These are phyloP conservation scores for Rhinoderma darwinii DNA, from an alignment of 2,113 vertebrate species.

Conservation along the genomic window DNA sequence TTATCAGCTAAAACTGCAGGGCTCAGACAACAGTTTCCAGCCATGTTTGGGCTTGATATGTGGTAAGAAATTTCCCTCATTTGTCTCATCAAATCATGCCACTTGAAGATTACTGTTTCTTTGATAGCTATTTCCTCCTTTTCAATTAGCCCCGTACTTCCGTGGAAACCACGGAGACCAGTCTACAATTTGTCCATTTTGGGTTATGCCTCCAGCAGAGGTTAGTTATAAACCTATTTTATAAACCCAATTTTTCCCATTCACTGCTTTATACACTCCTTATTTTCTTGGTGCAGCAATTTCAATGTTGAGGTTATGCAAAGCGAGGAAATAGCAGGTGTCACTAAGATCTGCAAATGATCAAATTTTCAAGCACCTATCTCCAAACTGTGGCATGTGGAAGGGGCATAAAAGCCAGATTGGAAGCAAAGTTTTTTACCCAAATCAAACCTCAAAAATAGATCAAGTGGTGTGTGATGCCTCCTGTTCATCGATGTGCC, in stretches of 20 bases:
- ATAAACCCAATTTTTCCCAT: background rate
- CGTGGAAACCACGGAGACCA: conserved; percentile 86
- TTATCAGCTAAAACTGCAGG: conserved; percentile 93
- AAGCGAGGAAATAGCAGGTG: too few relatives aligned
- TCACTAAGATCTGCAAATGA: too few relatives aligned
- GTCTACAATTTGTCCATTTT: conserved; percentile 92
- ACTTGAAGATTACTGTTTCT: background rate
- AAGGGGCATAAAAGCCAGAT: too few relatives aligned
- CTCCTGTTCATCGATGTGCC: too few relatives aligned
- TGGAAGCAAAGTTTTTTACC: too few relatives aligned
- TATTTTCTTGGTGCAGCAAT: too few relatives aligned
- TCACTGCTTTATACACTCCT: too few relatives aligned
- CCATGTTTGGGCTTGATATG: conserved; percentile 95
- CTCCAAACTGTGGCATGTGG: too few relatives aligned
- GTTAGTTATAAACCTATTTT: conserved; percentile 66
- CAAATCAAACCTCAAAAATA: too few relatives aligned
- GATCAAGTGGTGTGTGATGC: too few relatives aligned
- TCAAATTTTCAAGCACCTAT: too few relatives aligned
- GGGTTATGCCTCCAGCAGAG: conserved; percentile 94
- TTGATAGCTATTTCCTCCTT: background rate
- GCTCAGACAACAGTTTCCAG: conserved; percentile 92
- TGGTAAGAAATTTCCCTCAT: conserved; percentile 70
- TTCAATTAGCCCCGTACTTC: conserved; percentile 85
- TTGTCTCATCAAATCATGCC: background rate
- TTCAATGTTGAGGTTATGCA: too few relatives aligned